These are phyloP conservation scores for Hyphantria cunea DNA, from an alignment of 1,140 invertebrate genomes.

Conservation along the genomic window DNA sequence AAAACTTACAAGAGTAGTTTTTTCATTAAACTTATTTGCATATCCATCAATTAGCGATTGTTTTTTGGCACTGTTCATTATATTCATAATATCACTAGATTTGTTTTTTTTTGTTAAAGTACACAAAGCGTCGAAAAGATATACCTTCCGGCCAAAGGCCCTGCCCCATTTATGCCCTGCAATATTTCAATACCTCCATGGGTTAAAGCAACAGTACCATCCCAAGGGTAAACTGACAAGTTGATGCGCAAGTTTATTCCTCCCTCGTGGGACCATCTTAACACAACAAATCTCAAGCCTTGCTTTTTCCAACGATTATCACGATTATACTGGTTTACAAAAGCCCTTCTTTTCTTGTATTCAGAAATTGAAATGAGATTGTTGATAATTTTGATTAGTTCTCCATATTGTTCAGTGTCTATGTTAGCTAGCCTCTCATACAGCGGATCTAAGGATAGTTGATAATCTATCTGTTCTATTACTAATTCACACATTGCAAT, in stretches of 20 bases:
- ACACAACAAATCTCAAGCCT: constrained; percentile 26
- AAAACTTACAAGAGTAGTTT: too few species aligned
- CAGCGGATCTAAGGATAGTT: constrained; percentile 85
- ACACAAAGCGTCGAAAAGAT: too few species aligned
- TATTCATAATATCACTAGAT: too few species aligned
- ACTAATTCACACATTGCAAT: constrained; percentile 88
- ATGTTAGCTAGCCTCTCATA: constrained; percentile 86
- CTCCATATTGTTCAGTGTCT: constrained; percentile 52
- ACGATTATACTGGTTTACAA: constrained; percentile 20
- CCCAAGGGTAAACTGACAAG: constrained; percentile 23
- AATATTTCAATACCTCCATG: constrained; percentile 31
- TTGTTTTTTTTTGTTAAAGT: too few species aligned
- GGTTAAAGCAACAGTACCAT: constrained; percentile 25
- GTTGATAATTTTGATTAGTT: constrained; percentile 39
- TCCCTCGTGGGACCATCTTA: constrained; percentile 11
- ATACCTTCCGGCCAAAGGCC: too few species aligned
- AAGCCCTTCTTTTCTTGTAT: constrained; percentile 18
- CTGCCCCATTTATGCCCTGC: constrained; percentile 32
- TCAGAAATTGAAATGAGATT: constrained; percentile 7
- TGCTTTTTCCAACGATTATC: constrained; percentile 35
- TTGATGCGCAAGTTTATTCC: constrained; percentile 7
- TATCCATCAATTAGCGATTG: too few species aligned
- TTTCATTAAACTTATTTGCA: too few species aligned
- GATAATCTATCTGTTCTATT: constrained; percentile 91
- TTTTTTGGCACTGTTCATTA: too few species aligned